Conservation (phyloP, 2,113 vertebrate species). For the Corynorhinus townsendii region DNA sequence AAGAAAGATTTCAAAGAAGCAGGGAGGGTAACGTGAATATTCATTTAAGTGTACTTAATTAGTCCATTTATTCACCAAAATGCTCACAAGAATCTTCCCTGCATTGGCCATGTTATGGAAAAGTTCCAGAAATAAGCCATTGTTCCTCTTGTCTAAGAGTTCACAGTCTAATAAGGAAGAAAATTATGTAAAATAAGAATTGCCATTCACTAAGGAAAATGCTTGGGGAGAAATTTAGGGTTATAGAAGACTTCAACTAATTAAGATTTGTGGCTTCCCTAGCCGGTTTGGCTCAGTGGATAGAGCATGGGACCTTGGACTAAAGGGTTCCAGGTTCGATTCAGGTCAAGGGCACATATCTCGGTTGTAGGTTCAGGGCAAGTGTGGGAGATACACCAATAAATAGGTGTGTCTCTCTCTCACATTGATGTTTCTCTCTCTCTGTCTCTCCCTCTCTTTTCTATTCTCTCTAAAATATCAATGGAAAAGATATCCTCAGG, state of each 20-base stretch:
- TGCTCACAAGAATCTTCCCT: background rate
- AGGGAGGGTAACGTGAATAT: background rate
- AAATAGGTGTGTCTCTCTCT: too few species aligned
- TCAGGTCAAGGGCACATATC: too few species aligned
- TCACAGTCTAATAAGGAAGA: background rate
- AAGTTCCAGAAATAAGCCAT: background rate
- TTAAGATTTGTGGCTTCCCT: background rate
- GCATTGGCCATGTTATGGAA: background rate
- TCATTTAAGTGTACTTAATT: background rate
- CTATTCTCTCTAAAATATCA: too few species aligned
- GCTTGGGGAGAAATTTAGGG: background rate
- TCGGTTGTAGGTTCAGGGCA: too few species aligned
- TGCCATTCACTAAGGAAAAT: background rate
- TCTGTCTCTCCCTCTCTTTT: too few species aligned
- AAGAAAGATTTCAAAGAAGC: background rate
- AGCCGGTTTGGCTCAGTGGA: too few species aligned
- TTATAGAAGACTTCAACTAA: background rate
- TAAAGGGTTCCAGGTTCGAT: too few species aligned
- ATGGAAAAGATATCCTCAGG: too few species aligned
- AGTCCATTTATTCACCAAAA: background rate
- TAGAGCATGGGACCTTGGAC: too few species aligned
- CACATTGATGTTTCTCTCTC: too few species aligned
- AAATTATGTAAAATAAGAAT: background rate
- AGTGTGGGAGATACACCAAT: too few species aligned
- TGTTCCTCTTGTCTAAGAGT: background rate